A percentile compares a stretch with the other conserved stretches of the same genome.
Conservation (phyloP, 2,797 vertebrate genomes). For the Kryptopterus vitreolus region DNA sequence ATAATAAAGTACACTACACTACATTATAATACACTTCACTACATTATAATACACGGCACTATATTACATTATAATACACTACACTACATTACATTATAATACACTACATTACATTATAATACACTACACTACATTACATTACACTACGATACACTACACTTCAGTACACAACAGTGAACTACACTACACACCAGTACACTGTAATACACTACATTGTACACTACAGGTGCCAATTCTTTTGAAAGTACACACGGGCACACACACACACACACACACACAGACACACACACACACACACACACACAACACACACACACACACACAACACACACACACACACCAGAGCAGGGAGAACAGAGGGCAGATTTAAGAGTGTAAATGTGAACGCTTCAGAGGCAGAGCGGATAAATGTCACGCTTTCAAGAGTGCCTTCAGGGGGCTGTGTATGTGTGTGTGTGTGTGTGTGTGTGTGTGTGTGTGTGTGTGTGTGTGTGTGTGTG, state of each 20-base stretch:
- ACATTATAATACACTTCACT: too few relatives aligned
- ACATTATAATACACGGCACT: too few relatives aligned
- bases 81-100: too few relatives aligned
- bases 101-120: too few relatives aligned
- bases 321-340: neutral
- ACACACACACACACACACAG: neutral
- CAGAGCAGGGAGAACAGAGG: slow-evolving; percentile 1
- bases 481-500: neutral
- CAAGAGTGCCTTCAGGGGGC: slow-evolving; percentile 19
- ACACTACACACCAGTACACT: too few relatives aligned
- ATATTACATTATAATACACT: too few relatives aligned
- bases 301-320: slow-evolving; percentile 1
- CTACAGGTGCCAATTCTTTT: too few relatives aligned
- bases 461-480: neutral
- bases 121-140: too few relatives aligned
- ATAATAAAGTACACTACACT: too few relatives aligned
- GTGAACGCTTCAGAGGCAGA: slow-evolving; percentile 24
- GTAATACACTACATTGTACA: too few relatives aligned
- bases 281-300: neutral
- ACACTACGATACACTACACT: too few relatives aligned
- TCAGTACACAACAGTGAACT: too few relatives aligned
- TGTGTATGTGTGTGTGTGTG: neutral
- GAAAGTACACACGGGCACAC: neutral
- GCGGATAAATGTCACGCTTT: slow-evolving; percentile 23
- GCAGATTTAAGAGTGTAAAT: slow-evolving; percentile 25